Evolutionary conservation across 2,888 invertebrate species (phyloP).

Genomic region (Lasioglossum figueresi): DNA sequence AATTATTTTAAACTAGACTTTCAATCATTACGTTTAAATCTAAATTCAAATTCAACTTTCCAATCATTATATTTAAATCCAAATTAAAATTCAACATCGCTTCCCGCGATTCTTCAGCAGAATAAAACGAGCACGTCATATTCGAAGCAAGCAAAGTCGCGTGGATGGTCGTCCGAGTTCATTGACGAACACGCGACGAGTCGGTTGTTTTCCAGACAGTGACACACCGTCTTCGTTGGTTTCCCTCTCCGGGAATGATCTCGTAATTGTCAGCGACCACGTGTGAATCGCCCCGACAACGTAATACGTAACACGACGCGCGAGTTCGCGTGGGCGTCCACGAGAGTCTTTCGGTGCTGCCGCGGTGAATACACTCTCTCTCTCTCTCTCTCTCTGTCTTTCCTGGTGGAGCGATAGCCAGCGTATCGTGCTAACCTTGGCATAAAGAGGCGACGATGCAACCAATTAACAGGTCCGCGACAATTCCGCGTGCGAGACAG

Average conservation of each 20-base stretch:
- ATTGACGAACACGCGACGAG: constrained; percentile 7
- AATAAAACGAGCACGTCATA: not conserved
- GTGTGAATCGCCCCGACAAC: constrained; percentile 47
- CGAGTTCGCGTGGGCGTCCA: constrained; percentile 48
- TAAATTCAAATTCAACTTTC: no score
- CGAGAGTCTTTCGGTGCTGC: constrained; percentile 26
- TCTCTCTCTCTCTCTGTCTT: not conserved
- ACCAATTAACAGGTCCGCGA: constrained; percentile 41
- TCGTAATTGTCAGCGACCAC: constrained; percentile 34
- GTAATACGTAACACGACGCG: constrained; percentile 37
- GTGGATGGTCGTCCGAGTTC: not conserved
- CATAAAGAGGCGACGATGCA: constrained; percentile 29
- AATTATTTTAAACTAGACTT: no score
- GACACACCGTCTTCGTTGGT: constrained; percentile 15
- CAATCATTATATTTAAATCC: no score
- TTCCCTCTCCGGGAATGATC: constrained; percentile 8
- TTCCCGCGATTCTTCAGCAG: not conserved
- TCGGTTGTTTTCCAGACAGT: constrained; percentile 1
- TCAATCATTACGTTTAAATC: no score
- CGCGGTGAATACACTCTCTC: not conserved
- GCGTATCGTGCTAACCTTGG: constrained; percentile 37
- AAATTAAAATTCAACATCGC: not conserved
- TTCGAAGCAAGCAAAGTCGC: not conserved
- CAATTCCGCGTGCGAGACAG: not conserved
- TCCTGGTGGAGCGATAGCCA: not conserved